Evolutionary conservation across 2,113 vertebrate species (phyloP), one percentile per base, ranked within the genome.

Genomic region (Cyanistes caeruleus): DNA sequence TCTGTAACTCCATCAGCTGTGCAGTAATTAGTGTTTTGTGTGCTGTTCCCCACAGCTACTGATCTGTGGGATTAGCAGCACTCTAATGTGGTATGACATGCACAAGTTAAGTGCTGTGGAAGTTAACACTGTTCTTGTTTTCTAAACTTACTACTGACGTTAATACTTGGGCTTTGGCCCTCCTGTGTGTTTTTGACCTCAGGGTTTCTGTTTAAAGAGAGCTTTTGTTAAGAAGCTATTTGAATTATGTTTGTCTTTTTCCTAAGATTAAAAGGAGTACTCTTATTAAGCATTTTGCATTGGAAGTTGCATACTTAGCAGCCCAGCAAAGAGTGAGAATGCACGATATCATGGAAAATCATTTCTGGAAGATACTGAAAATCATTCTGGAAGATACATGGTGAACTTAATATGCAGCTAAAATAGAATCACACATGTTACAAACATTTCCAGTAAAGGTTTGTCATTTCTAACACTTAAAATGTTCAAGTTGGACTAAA

Each of bases 191-290:
- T 96, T 95, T 64, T 95, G 95, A 97, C 80, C 94, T 92, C 84
- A 15, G 93, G 77, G 75, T 94, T 97, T 97, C 95, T 95, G 95
- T 96, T 93, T 95, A 97, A 96, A 95, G 94, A 64, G 84, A 87
- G 84, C 96, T 94, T 97, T 97, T 97, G 93, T 97, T 95, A 88
- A 93, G 79, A 70, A 97, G 93, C 75, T 94, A 82, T 97, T 96
- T 95, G 93, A 97, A 92, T 97, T 96, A 95, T 94, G 93, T 94
- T 96, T 95, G 91, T 95, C 89, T 95, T 95, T 92, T 97, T 53
- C 52, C 83, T 81, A 65, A 96, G 95, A 94, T 96, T 86, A 96
- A 97, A 96, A 96, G 83, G 56, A 94, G 83, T 67, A 37, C 52
- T 97, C 90, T 89, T 96, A 93, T 75, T 89, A 94, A 84, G 85